Conservation (phyloP, 1,140 invertebrate genomes). For the Hyphantria cunea region DNA sequence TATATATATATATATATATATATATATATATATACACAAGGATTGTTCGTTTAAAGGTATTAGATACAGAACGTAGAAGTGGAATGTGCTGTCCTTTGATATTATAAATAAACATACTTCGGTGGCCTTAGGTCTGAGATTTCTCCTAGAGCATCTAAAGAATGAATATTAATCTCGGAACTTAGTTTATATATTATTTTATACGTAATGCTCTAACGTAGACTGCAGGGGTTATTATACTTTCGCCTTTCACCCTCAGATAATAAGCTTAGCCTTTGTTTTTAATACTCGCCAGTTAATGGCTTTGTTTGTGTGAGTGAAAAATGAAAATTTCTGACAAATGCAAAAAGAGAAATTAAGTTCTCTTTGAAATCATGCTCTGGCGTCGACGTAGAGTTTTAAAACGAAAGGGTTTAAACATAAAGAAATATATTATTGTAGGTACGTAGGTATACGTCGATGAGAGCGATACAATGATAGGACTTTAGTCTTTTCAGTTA, state of each 20-base stretch:
- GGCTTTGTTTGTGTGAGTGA: slow-evolving; percentile 20
- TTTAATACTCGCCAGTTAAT: slow-evolving; percentile 28
- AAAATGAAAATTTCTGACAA: slow-evolving; percentile 19
- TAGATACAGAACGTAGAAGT: no score
- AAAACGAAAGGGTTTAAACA: no score
- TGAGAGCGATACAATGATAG: no score
- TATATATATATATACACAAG: no score
- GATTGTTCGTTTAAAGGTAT: no score
- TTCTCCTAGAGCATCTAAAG: slow-evolving; percentile 10
- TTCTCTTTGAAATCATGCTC: no score
- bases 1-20: no score
- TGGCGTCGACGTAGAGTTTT: no score
- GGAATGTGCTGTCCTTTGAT: no score
- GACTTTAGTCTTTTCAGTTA: no score
- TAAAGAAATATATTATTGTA: no score
- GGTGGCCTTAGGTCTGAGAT: background rate
- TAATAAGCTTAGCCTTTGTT: slow-evolving; percentile 31
- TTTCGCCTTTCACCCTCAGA: slow-evolving; percentile 17
- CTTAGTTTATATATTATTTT: slow-evolving; percentile 4
- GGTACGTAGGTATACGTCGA: no score
- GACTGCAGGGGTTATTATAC: slow-evolving; percentile 20
- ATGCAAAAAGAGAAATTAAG: slow-evolving; percentile 16
- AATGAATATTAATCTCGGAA: slow-evolving; percentile 22
- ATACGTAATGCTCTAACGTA: slow-evolving; percentile 5
- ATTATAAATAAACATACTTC: background rate